Conservation (phyloP, 2,888 invertebrate genomes). For the Lepidochrysops patricia region DNA sequence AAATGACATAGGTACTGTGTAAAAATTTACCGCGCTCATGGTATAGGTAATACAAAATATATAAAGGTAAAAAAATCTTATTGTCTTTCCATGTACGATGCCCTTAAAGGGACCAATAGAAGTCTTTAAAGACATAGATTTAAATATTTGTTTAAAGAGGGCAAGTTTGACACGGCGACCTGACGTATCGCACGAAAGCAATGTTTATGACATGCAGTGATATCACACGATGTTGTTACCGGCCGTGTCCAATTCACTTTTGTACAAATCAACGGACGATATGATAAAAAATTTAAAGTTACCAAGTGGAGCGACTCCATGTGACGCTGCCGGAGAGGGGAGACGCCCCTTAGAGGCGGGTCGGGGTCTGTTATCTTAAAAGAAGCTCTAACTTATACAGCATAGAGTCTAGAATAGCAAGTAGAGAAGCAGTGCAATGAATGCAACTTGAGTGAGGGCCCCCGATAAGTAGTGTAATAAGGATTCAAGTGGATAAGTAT, state of each 20-base stretch:
- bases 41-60: too few relatives aligned
- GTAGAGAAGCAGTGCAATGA: constrained; percentile 41
- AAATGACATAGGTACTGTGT: too few relatives aligned
- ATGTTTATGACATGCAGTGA: constrained; percentile 20
- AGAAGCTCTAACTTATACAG: constrained; percentile 24
- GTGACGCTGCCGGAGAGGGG: constrained; percentile 49
- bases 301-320: constrained; percentile 42
- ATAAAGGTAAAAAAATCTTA: too few relatives aligned
- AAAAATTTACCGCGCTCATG: too few relatives aligned
- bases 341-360: constrained; percentile 70
- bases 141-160: too few relatives aligned
- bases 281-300: constrained; percentile 71
- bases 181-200: constrained; percentile 18
- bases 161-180: background rate
- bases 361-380: constrained; percentile 32
- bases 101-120: background rate
- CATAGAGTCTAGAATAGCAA: constrained; percentile 28
- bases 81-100: too few relatives aligned
- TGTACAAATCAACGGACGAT: constrained; percentile 58
- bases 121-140: background rate
- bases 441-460: constrained; percentile 56
- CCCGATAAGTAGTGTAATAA: constrained; percentile 54
- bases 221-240: constrained; percentile 36
- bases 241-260: constrained; percentile 47
- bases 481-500: constrained; percentile 45